Evolutionary conservation across 2,888 invertebrate species (phyloP), one percentile per base, ranked within the genome.

Genomic region (Ormyrus nitidulus): DNA sequence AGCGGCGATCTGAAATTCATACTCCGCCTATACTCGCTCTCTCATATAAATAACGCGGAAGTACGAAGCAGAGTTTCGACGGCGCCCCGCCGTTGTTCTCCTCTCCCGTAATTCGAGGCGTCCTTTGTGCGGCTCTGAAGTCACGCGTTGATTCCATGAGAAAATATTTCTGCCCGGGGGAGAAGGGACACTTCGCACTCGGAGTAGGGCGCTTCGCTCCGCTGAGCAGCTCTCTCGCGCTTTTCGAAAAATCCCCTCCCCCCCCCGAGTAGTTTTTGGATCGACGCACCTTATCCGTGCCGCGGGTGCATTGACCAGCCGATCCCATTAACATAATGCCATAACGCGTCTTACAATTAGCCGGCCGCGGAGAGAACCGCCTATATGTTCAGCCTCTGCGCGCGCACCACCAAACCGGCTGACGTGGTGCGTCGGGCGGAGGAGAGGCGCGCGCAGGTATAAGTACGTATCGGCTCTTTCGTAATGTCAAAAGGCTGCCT

Each of bases 271-370:
- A 73, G 8, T 51, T 74, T 65, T 74, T 66, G 56, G 65, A 58
- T 49, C 10, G 49, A 65, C 51, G 49, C 7, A 66, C 51, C 51
- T 19, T 64, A 64, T 65, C 51, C 61, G 49, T 51, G 44, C 51
- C 8, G n/a, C 77, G 83, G 84, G 85, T 84, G 85, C 85, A 84
- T 81, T 83, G 85, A 85, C 85, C 84, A 85, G 82, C 77, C 83
- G 82, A 85, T 84, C 83, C 82, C 83, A 85, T 86, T 85, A 85
- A 83, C 84, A 86, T 85, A 85, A 84, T 83, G 81, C 83, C 83
- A 82, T 84, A 84, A 83, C 83, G 83, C 81, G 83, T 76, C 49
- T 78, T 73, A 68, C 61, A 73, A 78, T 78, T 78, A 78, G 51
- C 59, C 48, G 53, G 2, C 65, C 13, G 19, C 48, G 54, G 61